Conservation (phyloP, 2,888 invertebrate genomes). For the Biston stratarius region DNA sequence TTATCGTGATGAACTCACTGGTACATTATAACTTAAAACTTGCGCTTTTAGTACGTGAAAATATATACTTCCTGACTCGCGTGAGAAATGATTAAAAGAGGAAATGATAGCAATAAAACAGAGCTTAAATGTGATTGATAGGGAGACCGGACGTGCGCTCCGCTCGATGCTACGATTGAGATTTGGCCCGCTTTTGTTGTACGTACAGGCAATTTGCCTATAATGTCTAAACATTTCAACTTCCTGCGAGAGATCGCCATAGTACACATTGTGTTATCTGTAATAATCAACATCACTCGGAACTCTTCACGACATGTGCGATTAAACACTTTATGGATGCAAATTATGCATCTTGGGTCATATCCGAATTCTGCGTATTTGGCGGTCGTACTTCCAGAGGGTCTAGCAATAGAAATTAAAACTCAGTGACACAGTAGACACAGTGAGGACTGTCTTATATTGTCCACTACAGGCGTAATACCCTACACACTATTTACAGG, state of each 20-base stretch:
- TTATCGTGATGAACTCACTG: too few species aligned
- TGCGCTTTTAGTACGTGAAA: slow-evolving; percentile 9
- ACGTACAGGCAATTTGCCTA: not conserved
- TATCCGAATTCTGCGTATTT: too few species aligned
- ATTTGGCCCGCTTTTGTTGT: slow-evolving; percentile 25
- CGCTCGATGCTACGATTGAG: slow-evolving; percentile 51
- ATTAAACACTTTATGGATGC: too few species aligned
- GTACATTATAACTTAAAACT: not conserved
- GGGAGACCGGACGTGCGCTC: slow-evolving; percentile 57
- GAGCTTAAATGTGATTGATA: slow-evolving; percentile 67
- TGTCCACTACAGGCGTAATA: too few species aligned
- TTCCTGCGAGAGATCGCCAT: not conserved
- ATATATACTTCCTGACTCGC: slow-evolving; percentile 20
- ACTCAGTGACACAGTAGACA: too few species aligned
- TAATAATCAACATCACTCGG: not conserved
- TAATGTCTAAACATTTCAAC: not conserved
- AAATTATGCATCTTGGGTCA: too few species aligned
- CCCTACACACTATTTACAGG: too few species aligned
- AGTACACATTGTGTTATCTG: not conserved
- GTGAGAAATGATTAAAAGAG: slow-evolving; percentile 58
- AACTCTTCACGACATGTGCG: too few species aligned
- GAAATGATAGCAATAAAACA: slow-evolving; percentile 66
- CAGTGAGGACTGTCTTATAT: too few species aligned
- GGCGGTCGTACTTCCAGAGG: too few species aligned
- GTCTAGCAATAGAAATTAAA: too few species aligned